phyloP scores from a whole-genome alignment of 2,888 invertebrate genomes.

The Xylocampa areola region DNA sequence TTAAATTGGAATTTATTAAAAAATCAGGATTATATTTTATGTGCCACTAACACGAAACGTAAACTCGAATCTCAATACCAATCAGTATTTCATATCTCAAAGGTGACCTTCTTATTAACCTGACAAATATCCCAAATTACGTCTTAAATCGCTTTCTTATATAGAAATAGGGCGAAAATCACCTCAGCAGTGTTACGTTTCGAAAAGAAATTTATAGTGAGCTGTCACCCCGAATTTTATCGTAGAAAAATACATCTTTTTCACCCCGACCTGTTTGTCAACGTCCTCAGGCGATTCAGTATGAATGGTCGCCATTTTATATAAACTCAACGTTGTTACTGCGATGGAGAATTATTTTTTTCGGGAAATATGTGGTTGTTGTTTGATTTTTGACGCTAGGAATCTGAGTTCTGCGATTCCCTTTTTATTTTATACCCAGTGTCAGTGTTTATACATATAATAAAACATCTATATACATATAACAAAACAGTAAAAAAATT shows the following conservation, averaged over 20 bases:
- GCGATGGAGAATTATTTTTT: constrained; percentile 64
- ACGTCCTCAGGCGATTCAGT: constrained; percentile 79
- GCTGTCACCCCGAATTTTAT: constrained; percentile 79
- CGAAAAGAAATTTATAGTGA: constrained; percentile 66
- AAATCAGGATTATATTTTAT: too few relatives aligned
- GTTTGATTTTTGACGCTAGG: constrained; percentile 3
- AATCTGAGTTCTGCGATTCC: neutral
- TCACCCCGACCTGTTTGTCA: constrained; percentile 83
- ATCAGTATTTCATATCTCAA: constrained; percentile 12
- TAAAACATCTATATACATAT: too few relatives aligned
- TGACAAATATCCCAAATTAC: constrained; percentile 57
- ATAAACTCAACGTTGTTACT: constrained; percentile 74
- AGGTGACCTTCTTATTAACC: constrained; percentile 46
- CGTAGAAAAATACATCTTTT: constrained; percentile 85
- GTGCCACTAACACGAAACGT: too few relatives aligned
- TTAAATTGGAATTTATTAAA: too few relatives aligned
- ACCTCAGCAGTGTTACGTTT: constrained; percentile 57
- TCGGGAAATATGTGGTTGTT: constrained; percentile 50
- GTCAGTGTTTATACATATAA: too few relatives aligned
- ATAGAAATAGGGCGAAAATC: constrained; percentile 60
- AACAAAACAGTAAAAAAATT: too few relatives aligned
- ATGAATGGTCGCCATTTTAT: constrained; percentile 81
- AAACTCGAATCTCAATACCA: constrained; percentile 6
- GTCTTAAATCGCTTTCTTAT: constrained; percentile 56
- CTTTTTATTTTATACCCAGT: too few relatives aligned